Conservation (phyloP, 2,888 invertebrate species). For the Gymnosoma rotundatum region DNA sequence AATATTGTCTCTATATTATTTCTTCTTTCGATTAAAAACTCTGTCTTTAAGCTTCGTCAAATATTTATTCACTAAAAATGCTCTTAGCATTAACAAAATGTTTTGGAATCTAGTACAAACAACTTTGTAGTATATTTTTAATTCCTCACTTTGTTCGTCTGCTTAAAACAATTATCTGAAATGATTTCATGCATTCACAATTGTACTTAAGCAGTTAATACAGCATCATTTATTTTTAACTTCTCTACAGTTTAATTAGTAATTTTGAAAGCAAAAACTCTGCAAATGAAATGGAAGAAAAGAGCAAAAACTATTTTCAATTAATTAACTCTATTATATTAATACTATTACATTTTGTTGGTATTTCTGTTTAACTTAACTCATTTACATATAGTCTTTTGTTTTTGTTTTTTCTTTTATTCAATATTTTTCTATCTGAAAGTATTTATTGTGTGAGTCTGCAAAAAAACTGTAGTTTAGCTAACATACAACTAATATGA, state of each 20-base stretch:
- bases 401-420: not conserved
- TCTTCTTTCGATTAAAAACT: too few species aligned
- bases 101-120: too few species aligned
- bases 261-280: not conserved
- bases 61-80: too few species aligned
- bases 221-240: slow-evolving; percentile 23
- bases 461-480: not conserved
- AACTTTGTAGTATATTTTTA: not conserved
- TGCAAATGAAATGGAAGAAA: not conserved
- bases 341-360: slow-evolving; percentile 51
- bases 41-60: too few species aligned
- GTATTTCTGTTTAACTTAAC: slow-evolving; percentile 34
- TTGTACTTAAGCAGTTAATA: slow-evolving; percentile 24
- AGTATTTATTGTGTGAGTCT: not conserved
- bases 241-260: slow-evolving; percentile 53
- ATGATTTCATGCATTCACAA: slow-evolving; percentile 33
- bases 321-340: slow-evolving; percentile 59
- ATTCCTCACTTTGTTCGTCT: not conserved
- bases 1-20: too few species aligned
- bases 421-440: not conserved
- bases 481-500: not conserved
- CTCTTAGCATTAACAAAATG: too few species aligned
- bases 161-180: not conserved
- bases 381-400: slow-evolving; percentile 46
- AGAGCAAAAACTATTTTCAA: slow-evolving; percentile 45